Conservation (phyloP, 2,113 vertebrate genomes). For the Hyperopisus bebe region DNA sequence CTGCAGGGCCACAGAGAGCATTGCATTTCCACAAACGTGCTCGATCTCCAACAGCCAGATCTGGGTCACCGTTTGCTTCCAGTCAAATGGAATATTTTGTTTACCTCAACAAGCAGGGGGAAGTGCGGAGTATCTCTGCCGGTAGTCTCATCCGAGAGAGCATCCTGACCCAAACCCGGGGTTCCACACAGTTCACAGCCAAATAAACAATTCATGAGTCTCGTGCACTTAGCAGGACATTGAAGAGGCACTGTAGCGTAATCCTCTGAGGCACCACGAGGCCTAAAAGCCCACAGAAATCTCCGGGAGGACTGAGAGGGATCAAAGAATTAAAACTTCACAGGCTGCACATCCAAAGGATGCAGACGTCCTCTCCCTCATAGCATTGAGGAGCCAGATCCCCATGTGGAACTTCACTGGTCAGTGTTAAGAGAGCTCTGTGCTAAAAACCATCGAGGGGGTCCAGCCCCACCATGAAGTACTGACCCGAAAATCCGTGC, state of each 20-base stretch:
- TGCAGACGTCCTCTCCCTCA: conserved; percentile 50
- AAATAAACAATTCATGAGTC: conserved; percentile 54
- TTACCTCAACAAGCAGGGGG: neutral
- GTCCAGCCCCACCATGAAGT: neutral
- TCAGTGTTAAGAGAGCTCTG: neutral
- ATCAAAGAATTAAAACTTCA: conserved; percentile 55
- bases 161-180: neutral
- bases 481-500: neutral
- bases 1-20: conserved; percentile 19
- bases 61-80: conserved; percentile 24
- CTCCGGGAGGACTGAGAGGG: conserved; percentile 33
- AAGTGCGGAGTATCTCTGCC: conserved; percentile 35
- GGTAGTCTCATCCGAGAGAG: conserved; percentile 22
- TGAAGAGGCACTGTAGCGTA: conserved; percentile 26
- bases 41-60: conserved; percentile 52
- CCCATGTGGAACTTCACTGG: neutral
- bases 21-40: conserved; percentile 38
- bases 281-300: conserved; percentile 45
- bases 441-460: neutral
- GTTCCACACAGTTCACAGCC: conserved; percentile 36
- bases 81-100: conserved; percentile 17
- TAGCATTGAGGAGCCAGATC: conserved; percentile 43
- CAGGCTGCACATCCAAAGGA: conserved; percentile 49
- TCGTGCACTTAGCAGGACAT: conserved; percentile 13
- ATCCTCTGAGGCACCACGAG: conserved; percentile 38